Percentiles rank a stretch among this genome's conserved stretches.
phyloP scores from a whole-genome alignment of 2,888 invertebrate species.

The Pyrrhosoma nymphula region DNA sequence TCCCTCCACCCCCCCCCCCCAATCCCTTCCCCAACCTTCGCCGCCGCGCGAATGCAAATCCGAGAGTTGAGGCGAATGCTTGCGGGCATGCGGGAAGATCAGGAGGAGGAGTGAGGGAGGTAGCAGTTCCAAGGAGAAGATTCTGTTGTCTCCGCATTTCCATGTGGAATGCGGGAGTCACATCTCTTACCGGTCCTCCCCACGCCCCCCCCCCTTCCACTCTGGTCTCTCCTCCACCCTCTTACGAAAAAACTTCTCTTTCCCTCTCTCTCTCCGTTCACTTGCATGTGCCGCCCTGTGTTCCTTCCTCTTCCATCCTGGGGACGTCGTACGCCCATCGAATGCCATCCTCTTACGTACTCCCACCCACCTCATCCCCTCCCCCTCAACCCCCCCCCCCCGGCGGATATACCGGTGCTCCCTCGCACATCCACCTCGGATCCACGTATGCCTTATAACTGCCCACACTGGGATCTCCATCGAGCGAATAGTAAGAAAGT shows the following conservation, averaged over 20 bases:
- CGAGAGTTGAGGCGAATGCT: constrained; percentile 49
- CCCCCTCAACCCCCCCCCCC: background rate
- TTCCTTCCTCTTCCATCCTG: background rate
- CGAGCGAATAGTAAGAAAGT: too few species aligned
- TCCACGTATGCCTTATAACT: background rate
- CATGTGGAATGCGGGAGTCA: constrained; percentile 66
- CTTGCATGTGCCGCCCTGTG: background rate
- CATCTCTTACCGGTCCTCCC: background rate
- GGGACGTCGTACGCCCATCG: background rate
- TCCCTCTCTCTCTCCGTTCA: background rate
- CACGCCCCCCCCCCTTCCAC: background rate
- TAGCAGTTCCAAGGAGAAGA: constrained; percentile 23
- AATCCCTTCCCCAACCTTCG: background rate
- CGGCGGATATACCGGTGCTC: background rate
- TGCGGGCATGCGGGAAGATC: background rate
- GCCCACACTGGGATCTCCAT: too few species aligned
- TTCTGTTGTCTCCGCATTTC: constrained; percentile 67
- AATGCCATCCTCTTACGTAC: background rate
- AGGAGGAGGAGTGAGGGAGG: background rate
- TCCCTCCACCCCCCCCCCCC: background rate
- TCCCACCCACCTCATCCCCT: background rate
- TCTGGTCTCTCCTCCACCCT: background rate
- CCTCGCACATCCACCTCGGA: background rate
- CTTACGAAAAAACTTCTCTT: background rate
- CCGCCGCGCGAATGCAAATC: constrained; percentile 52